phyloP scores from a whole-genome alignment of 2,797 vertebrate species.

The Cheirogaleus major region DNA sequence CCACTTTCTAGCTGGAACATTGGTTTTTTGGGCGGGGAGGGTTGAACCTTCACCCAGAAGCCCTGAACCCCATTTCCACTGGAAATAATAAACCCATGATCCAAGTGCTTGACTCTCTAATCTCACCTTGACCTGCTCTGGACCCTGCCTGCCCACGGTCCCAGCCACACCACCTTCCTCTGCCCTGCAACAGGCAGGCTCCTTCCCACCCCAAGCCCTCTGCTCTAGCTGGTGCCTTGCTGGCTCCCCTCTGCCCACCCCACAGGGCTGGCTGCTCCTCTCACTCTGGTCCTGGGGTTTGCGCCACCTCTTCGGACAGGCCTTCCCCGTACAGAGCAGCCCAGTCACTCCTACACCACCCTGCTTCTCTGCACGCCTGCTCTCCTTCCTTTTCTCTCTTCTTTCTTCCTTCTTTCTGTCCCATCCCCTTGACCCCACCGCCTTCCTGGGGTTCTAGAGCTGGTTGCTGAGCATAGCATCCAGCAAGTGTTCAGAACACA shows the following conservation, averaged over 20 bases:
- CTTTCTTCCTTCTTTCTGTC: not conserved
- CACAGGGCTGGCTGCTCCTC: not conserved
- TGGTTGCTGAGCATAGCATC: not conserved
- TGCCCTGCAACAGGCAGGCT: not conserved
- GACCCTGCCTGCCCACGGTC: no score
- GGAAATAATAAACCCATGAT: not conserved
- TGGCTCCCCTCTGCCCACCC: not conserved
- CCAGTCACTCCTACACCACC: not conserved
- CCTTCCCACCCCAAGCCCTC: not conserved
- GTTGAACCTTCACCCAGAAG: not conserved
- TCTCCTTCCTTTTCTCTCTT: not conserved
- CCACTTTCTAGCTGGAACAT: not conserved
- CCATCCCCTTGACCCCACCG: not conserved
- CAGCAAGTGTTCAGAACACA: not conserved
- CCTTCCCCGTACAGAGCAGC: not conserved
- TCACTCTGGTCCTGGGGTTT: not conserved
- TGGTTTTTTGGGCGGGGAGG: not conserved
- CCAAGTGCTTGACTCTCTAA: not conserved
- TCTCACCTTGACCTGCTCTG: not conserved
- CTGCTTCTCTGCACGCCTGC: not conserved
- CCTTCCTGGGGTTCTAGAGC: not conserved
- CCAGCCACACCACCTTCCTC: not conserved
- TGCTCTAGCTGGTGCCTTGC: not conserved
- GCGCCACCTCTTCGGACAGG: not conserved
- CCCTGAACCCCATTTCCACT: not conserved